Evolutionary conservation across 2,797 vertebrate species (phyloP).

Genomic region (Diplodus puntazzo): DNA sequence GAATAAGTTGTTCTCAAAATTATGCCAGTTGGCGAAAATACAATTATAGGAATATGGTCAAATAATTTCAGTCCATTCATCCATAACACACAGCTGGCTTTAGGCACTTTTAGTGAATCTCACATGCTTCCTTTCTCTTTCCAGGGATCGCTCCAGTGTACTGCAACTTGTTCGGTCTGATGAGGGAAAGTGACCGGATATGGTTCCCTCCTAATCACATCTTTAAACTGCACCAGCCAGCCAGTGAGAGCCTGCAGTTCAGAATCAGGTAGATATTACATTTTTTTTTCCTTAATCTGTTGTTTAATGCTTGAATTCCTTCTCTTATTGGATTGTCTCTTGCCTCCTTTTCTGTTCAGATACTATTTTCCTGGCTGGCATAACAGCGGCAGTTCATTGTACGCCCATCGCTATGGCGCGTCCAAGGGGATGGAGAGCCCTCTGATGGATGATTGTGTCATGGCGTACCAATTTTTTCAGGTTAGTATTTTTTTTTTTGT

Average conservation of each 20-base stretch:
- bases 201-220: conserved; percentile 96
- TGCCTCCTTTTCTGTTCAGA: conserved; percentile 72
- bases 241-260: conserved; percentile 87
- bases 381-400: conserved; percentile 84
- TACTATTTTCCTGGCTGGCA: conserved; percentile 97
- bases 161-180: conserved; percentile 92
- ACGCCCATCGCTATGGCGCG: conserved; percentile 90
- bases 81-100: too few relatives aligned
- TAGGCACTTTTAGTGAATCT: too few relatives aligned
- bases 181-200: conserved; percentile 90
- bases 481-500: conserved; percentile 79
- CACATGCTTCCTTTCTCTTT: conserved; percentile 1
- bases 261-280: conserved; percentile 87
- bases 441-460: conserved; percentile 92
- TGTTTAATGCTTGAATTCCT: neutral
- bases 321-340: neutral
- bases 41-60: too few relatives aligned
- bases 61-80: neutral
- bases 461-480: conserved; percentile 95
- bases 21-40: too few relatives aligned
- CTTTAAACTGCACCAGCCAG: conserved; percentile 89
- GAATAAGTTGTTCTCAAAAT: neutral
- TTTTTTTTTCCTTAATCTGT: neutral
- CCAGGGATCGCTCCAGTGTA: conserved; percentile 92
- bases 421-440: conserved; percentile 90